Evolutionary conservation across 1,140 invertebrate genomes (phyloP).

Genomic region (Andrena cerasifolii): DNA sequence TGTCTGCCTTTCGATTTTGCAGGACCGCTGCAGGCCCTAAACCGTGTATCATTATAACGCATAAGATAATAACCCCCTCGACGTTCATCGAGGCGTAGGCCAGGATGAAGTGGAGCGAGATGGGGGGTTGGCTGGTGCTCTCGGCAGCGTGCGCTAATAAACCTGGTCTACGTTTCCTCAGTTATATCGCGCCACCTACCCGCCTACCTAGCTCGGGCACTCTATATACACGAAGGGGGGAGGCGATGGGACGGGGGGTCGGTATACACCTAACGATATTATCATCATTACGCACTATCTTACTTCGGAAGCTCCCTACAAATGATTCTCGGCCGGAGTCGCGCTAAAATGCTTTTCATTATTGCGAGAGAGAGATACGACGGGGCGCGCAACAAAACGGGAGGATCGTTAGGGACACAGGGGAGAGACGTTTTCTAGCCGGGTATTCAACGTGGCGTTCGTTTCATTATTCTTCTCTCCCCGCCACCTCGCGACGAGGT

Average conservation of each 20-base stretch:
- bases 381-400: slow-evolving; percentile 37
- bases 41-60: slow-evolving; percentile 73
- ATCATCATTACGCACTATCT: slow-evolving; percentile 77
- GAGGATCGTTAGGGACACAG: slow-evolving; percentile 45
- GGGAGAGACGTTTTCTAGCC: background rate
- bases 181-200: slow-evolving; percentile 73
- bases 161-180: slow-evolving; percentile 74
- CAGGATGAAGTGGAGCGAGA: slow-evolving; percentile 66
- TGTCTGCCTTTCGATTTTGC: slow-evolving; percentile 68
- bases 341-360: slow-evolving; percentile 67
- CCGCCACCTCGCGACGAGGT: too few relatives aligned
- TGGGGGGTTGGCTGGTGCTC: slow-evolving; percentile 60
- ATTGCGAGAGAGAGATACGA: slow-evolving; percentile 36
- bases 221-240: slow-evolving; percentile 50
- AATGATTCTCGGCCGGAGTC: slow-evolving; percentile 67
- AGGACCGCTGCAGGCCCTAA: slow-evolving; percentile 65
- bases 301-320: slow-evolving; percentile 72
- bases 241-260: too few relatives aligned
- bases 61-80: slow-evolving; percentile 77
- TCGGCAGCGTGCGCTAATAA: slow-evolving; percentile 73
- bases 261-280: slow-evolving; percentile 75
- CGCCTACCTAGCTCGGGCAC: slow-evolving; percentile 31
- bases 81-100: slow-evolving; percentile 72
- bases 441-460: background rate
- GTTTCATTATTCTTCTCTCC: background rate